phyloP scores from a whole-genome alignment of 2,797 vertebrate genomes.

The Caiman crocodilus region DNA sequence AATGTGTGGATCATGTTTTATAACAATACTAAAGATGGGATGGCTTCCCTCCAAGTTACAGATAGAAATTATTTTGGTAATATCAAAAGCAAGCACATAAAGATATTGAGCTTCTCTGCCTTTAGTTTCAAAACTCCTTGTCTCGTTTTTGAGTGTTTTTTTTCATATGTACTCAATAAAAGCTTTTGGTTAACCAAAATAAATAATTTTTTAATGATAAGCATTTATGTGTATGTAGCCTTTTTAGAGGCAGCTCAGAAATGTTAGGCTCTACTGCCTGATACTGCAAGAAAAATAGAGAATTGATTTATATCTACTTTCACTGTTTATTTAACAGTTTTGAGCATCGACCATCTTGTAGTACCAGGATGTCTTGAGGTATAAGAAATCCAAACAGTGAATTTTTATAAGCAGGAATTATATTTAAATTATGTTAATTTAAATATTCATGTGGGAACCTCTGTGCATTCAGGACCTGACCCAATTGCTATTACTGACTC shows the following conservation, averaged over 20 bases:
- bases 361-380: neutral
- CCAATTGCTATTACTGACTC: slow-evolving; percentile 2
- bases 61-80: neutral
- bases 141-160: too few relatives aligned
- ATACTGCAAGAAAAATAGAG: too few relatives aligned
- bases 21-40: neutral
- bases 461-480: neutral
- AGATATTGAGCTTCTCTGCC: neutral
- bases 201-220: neutral
- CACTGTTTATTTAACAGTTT: neutral
- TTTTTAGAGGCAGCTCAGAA: slow-evolving; percentile 18
- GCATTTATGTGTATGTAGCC: neutral
- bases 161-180: too few relatives aligned
- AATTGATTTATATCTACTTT: too few relatives aligned
- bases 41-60: too few relatives aligned
- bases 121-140: neutral
- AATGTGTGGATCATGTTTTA: neutral
- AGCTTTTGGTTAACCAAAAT: neutral
- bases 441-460: neutral
- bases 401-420: neutral
- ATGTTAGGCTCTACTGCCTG: neutral
- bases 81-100: too few relatives aligned
- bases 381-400: neutral
- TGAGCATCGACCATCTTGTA: neutral
- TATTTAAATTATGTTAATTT: neutral